Conservation (phyloP, 1,140 invertebrate species). For the Drosophila nigrodunni region DNA sequence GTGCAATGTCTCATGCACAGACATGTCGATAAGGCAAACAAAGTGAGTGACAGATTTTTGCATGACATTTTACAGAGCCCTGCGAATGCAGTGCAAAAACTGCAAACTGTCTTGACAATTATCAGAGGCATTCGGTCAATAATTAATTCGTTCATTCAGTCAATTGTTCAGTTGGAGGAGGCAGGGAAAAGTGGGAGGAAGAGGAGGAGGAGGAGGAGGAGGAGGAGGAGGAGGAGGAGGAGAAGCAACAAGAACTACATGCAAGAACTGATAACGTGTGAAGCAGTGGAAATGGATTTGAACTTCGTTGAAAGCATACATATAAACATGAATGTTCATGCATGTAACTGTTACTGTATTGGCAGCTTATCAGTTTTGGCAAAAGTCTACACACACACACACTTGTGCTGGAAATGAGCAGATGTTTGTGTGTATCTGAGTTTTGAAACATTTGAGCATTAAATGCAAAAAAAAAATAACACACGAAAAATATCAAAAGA, state of each 20-base stretch:
- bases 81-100: conserved; percentile 51
- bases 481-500: neutral
- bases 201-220: neutral
- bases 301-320: conserved; percentile 68
- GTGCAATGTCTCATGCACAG: conserved; percentile 42
- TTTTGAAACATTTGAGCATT: conserved; percentile 41
- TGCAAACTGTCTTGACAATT: conserved; percentile 51
- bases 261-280: conserved; percentile 70
- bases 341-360: conserved; percentile 35
- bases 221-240: neutral
- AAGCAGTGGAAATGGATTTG: conserved; percentile 73
- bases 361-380: conserved; percentile 54
- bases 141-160: conserved; percentile 29
- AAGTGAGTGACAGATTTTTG: conserved; percentile 33
- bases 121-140: conserved; percentile 47
- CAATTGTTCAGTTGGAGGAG: conserved; percentile 33
- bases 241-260: conserved; percentile 65
- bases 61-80: conserved; percentile 26
- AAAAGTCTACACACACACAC: conserved; percentile 30
- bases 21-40: conserved; percentile 36
- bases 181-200: conserved; percentile 60
- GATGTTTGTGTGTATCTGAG: conserved; percentile 42
- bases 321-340: conserved; percentile 12
- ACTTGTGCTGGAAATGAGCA: conserved; percentile 14
- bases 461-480: conserved; percentile 40